Evolutionary conservation across 2,888 invertebrate genomes (phyloP).

Genomic region (Creontiades dilutus): DNA sequence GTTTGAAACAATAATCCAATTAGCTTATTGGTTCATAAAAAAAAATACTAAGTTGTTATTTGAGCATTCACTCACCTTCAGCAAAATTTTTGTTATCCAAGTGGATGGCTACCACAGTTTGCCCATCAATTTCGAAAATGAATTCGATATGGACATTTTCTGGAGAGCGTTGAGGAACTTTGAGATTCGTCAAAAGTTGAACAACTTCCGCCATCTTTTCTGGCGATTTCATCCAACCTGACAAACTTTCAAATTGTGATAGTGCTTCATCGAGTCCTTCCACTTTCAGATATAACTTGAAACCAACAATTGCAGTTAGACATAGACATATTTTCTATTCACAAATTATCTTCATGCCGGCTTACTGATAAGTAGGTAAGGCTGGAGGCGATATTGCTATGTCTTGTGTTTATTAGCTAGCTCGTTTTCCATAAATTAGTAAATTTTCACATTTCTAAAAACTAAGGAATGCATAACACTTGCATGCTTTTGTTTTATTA

Average conservation of each 20-base stretch:
- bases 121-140: constrained; percentile 76
- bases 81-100: constrained; percentile 84
- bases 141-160: constrained; percentile 76
- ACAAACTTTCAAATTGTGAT: constrained; percentile 63
- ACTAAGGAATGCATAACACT: no score
- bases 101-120: constrained; percentile 82
- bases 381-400: background rate
- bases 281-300: constrained; percentile 76
- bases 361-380: background rate
- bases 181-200: constrained; percentile 74
- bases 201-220: constrained; percentile 73
- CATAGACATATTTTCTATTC: no score
- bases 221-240: constrained; percentile 54
- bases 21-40: no score
- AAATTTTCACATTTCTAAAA: no score
- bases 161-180: constrained; percentile 73
- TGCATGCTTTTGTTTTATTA: no score
- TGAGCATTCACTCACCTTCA: no score
- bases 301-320: constrained; percentile 9
- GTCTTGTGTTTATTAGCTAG: no score
- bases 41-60: no score
- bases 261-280: constrained; percentile 75
- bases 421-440: no score
- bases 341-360: background rate
- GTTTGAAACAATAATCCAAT: no score